A percentile compares a stretch with the other conserved stretches of the same genome.
phyloP scores from a whole-genome alignment of 2,113 vertebrate genomes.

The Nerophis lumbriciformis region DNA sequence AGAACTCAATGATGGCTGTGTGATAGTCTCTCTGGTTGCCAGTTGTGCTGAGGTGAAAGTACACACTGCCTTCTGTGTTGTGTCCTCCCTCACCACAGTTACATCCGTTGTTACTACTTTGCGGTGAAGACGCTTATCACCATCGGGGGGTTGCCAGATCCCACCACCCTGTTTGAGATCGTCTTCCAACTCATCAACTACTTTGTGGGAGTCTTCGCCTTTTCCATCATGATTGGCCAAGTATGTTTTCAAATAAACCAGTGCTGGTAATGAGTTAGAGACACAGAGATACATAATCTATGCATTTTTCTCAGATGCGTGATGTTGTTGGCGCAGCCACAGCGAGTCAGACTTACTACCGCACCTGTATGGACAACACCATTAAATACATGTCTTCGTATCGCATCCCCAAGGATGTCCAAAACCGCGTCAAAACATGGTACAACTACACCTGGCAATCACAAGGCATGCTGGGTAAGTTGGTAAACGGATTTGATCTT shows the following conservation, averaged over 20 bases:
- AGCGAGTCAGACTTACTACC: slow-evolving; percentile 86
- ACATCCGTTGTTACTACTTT: slow-evolving; percentile 96
- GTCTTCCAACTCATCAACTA: slow-evolving; percentile 95
- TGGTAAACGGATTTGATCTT: neutral
- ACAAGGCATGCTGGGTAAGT: slow-evolving; percentile 97
- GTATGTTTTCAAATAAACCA: slow-evolving; percentile 53
- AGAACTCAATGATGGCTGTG: too few relatives aligned
- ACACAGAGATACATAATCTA: neutral
- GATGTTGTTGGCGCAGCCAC: slow-evolving; percentile 94
- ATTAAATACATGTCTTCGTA: slow-evolving; percentile 96
- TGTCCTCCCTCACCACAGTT: slow-evolving; percentile 65
- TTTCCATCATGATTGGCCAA: slow-evolving; percentile 99
- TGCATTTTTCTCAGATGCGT: slow-evolving; percentile 80
- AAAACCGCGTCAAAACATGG: slow-evolving; percentile 94
- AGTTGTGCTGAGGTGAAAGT: neutral
- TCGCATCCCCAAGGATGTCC: slow-evolving; percentile 84
- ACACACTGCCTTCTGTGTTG: neutral
- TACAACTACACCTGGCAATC: slow-evolving; percentile 98
- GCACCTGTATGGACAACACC: slow-evolving; percentile 92
- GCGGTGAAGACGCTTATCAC: slow-evolving; percentile 97
- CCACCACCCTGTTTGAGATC: slow-evolving; percentile 85
- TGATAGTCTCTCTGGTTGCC: too few relatives aligned
- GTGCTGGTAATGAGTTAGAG: neutral
- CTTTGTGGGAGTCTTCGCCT: slow-evolving; percentile 92
- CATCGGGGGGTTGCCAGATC: slow-evolving; percentile 88